Evolutionary conservation across 2,888 invertebrate species (phyloP).

Genomic region (Tachina fera): DNA sequence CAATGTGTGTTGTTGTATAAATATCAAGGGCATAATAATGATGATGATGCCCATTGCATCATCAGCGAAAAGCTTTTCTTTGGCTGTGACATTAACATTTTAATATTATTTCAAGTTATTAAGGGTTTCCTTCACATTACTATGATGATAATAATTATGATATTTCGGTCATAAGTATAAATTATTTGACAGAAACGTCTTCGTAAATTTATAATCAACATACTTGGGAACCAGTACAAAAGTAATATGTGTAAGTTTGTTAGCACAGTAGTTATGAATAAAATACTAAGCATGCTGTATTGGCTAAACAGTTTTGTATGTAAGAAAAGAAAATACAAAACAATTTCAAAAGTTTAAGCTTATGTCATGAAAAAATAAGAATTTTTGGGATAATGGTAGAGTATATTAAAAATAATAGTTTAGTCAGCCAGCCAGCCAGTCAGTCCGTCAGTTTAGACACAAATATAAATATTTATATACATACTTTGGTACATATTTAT

Average conservation of each 20-base stretch:
- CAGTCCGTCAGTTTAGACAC: conserved; percentile 46
- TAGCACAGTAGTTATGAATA: neutral
- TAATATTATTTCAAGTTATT: conserved; percentile 44
- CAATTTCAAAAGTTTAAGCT: too few relatives aligned
- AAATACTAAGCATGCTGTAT: conserved; percentile 38
- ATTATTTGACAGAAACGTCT: conserved; percentile 53
- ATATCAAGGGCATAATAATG: neutral
- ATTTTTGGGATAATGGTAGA: too few relatives aligned
- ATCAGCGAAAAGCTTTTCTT: neutral
- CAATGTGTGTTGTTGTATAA: conserved; percentile 17
- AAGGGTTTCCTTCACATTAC: conserved; percentile 25
- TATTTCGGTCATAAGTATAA: conserved; percentile 40
- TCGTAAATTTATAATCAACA: conserved; percentile 45
- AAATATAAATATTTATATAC: conserved; percentile 1
- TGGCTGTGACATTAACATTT: conserved; percentile 31
- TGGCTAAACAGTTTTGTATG: conserved; percentile 34
- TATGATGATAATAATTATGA: conserved; percentile 26
- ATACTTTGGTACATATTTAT: neutral
- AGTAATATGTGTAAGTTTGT: neutral
- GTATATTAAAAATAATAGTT: too few relatives aligned
- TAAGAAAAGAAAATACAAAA: too few relatives aligned
- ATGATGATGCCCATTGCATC: conserved; percentile 5
- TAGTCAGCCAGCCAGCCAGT: too few relatives aligned
- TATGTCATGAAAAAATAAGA: too few relatives aligned
- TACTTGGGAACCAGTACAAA: conserved; percentile 8